phyloP scores from a whole-genome alignment of 1,140 invertebrate genomes.

The Pinna nobilis region DNA sequence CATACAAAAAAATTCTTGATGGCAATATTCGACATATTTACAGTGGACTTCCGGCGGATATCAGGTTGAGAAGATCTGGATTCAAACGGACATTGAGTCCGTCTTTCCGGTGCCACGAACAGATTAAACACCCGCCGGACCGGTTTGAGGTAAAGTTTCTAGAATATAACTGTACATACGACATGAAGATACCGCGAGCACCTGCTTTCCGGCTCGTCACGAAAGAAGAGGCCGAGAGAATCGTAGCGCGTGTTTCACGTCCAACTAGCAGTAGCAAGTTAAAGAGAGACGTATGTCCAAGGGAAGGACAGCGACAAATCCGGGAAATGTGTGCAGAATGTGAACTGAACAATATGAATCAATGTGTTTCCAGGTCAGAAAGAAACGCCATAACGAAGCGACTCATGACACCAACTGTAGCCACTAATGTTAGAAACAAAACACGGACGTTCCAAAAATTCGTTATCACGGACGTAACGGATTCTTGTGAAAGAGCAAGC shows the following conservation, averaged over 20 bases:
- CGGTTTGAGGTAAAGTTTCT: background rate
- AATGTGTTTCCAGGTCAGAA: slow-evolving; percentile 6
- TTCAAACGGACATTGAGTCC: slow-evolving; percentile 14
- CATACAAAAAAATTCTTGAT: slow-evolving; percentile 25
- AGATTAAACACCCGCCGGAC: slow-evolving; percentile 9
- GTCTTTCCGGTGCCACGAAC: background rate
- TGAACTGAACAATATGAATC: slow-evolving; percentile 2
- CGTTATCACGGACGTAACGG: slow-evolving; percentile 12
- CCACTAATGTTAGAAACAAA: slow-evolving; percentile 22
- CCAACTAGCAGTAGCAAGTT: slow-evolving; percentile 18
- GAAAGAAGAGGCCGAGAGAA: slow-evolving; percentile 10
- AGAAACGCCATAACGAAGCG: slow-evolving; percentile 6
- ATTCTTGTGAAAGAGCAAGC: background rate
- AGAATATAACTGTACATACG: slow-evolving; percentile 35
- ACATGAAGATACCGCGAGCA: slow-evolving; percentile 37
- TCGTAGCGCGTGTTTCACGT: slow-evolving; percentile 21
- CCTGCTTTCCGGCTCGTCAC: slow-evolving; percentile 33
- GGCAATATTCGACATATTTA: slow-evolving; percentile 41
- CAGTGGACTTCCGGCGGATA: slow-evolving; percentile 26
- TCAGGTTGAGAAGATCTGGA: slow-evolving; percentile 10
- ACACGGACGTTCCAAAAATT: slow-evolving; percentile 11
- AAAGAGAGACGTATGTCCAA: slow-evolving; percentile 16
- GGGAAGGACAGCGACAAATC: slow-evolving; percentile 6
- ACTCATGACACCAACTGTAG: slow-evolving; percentile 24
- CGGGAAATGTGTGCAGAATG: slow-evolving; percentile 19